Conservation (phyloP, 2,888 invertebrate species). For the Steinernema carpocapsae region DNA sequence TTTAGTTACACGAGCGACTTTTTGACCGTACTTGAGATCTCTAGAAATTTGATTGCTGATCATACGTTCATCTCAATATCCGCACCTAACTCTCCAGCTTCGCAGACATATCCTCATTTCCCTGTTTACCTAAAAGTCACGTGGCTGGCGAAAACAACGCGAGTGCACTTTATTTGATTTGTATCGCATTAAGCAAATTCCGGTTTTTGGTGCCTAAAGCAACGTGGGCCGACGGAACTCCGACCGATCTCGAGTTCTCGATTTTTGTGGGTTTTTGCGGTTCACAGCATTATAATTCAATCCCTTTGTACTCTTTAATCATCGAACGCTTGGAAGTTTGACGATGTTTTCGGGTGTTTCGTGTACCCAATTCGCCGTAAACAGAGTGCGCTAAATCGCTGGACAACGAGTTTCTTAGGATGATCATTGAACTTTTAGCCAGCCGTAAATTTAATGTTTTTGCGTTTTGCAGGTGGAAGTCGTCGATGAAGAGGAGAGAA, state of each 20-base stretch:
- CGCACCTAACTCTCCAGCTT: too few species aligned
- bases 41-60: too few species aligned
- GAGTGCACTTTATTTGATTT: background rate
- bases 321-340: background rate
- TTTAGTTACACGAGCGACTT: too few species aligned
- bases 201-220: background rate
- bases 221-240: background rate
- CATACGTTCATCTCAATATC: too few species aligned
- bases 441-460: too few species aligned
- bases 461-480: slow-evolving; percentile 60
- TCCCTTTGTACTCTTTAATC: background rate
- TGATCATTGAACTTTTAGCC: background rate
- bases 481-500: slow-evolving; percentile 65
- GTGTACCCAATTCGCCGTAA: background rate
- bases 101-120: background rate
- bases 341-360: background rate
- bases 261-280: too few species aligned
- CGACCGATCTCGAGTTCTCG: background rate
- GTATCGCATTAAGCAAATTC: background rate
- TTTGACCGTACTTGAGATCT: too few species aligned
- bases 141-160: background rate
- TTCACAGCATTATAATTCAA: background rate
- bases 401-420: background rate
- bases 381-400: background rate
- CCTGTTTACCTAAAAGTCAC: background rate